Percentiles rank a stretch among this genome's conserved stretches.
Evolutionary conservation across 2,113 vertebrate genomes (phyloP).

Genomic region (Tauraco erythrolophus): DNA sequence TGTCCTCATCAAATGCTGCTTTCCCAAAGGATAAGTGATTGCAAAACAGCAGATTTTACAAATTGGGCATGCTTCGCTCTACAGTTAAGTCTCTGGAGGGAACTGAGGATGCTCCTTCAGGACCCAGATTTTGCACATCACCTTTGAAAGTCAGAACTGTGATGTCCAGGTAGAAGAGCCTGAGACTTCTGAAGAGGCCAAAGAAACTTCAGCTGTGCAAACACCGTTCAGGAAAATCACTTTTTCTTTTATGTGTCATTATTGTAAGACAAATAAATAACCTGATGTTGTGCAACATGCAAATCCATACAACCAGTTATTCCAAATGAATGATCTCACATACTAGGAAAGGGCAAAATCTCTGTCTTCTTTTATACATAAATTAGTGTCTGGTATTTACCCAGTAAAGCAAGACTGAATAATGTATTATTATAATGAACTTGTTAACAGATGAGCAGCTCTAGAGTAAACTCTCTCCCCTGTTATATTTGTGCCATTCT

Average conservation of each 20-base stretch:
- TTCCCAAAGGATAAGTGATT: background rate
- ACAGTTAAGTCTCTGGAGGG: background rate
- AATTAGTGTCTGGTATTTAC: background rate
- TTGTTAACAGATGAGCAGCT: background rate
- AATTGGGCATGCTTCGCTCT: background rate
- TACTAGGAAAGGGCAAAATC: background rate
- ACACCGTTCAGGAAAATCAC: background rate
- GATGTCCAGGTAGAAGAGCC: background rate
- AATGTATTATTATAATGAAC: background rate
- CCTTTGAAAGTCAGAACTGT: background rate
- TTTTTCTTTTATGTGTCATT: background rate
- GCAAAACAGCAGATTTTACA: background rate
- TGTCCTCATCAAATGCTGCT: background rate
- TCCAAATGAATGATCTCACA: background rate
- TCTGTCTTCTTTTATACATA: background rate
- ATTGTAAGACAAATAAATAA: background rate
- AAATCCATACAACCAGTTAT: background rate
- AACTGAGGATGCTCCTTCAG: background rate
- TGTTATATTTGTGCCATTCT: background rate
- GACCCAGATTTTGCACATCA: background rate
- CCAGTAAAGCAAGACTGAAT: background rate
- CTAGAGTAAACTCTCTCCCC: background rate
- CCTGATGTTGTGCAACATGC: rapidly evolving
- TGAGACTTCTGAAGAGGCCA: background rate
- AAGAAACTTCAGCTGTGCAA: background rate